These are phyloP conservation scores for Eupithecia inturbata DNA, from an alignment of 2,888 invertebrate genomes.

Conservation along the genomic window DNA sequence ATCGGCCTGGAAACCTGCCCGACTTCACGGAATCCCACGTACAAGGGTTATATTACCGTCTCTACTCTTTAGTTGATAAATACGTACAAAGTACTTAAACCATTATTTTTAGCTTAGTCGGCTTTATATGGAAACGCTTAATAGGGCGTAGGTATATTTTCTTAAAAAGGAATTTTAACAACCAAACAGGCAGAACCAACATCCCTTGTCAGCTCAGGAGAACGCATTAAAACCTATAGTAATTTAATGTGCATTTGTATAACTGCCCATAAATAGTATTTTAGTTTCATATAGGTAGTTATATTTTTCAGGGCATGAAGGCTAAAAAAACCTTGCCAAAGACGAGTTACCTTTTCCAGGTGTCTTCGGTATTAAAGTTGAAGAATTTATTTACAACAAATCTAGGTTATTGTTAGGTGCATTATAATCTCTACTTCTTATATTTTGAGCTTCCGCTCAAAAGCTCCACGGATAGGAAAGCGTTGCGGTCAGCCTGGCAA, in stretches of 20 bases:
- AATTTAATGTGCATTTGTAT: too few relatives aligned
- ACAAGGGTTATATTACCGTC: not conserved
- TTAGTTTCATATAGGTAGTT: too few relatives aligned
- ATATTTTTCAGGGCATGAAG: too few relatives aligned
- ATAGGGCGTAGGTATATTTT: too few relatives aligned
- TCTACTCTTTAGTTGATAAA: not conserved
- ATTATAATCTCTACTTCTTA: not conserved
- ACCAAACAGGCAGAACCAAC: too few relatives aligned
- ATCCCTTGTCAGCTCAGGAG: too few relatives aligned
- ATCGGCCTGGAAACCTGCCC: conserved; percentile 14
- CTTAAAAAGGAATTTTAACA: too few relatives aligned
- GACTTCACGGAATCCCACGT: conserved; percentile 8
- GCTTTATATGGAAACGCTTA: not conserved
- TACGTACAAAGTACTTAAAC: not conserved
- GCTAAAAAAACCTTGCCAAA: too few relatives aligned
- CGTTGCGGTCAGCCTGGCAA: conserved; percentile 45
- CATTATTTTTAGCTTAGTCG: not conserved
- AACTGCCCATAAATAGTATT: too few relatives aligned
- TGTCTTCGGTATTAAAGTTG: not conserved
- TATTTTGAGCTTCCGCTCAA: conserved; percentile 4
- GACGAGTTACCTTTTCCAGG: too few relatives aligned
- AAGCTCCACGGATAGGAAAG: not conserved
- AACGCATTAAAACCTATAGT: too few relatives aligned
- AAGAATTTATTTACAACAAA: not conserved
- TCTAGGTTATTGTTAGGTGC: not conserved